Conservation (phyloP, 2,797 vertebrate genomes). For the Phalanger gymnotis region DNA sequence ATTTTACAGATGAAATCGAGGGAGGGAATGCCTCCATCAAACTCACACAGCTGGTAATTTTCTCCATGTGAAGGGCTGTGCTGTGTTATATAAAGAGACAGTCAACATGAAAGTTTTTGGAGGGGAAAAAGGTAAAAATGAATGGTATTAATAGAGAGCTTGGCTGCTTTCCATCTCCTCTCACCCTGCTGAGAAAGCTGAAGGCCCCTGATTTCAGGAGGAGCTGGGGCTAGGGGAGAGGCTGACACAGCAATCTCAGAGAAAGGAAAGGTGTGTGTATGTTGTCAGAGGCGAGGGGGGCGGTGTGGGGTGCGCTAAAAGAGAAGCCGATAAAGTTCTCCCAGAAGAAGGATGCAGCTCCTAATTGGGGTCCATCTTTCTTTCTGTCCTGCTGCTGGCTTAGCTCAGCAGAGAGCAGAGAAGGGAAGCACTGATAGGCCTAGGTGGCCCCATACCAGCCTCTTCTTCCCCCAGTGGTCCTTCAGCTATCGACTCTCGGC, state of each 20-base stretch:
- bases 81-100: background rate
- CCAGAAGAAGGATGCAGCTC: conserved; percentile 23
- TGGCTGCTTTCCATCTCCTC: background rate
- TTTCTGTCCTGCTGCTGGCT: conserved; percentile 50
- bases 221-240: background rate
- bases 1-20: background rate
- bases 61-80: background rate
- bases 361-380: conserved; percentile 54
- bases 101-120: background rate
- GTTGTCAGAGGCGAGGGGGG: too few relatives aligned
- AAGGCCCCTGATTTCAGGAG: background rate
- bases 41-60: background rate
- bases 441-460: fast-evolving
- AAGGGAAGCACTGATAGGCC: background rate
- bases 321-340: background rate
- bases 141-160: too few relatives aligned
- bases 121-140: background rate
- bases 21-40: background rate
- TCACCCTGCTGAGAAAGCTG: background rate
- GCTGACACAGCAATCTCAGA: conserved; percentile 50
- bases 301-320: background rate
- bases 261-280: fast-evolving
- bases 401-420: background rate
- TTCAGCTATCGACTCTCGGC: fast-evolving
- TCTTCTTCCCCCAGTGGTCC: background rate